Evolutionary conservation across 1,140 invertebrate genomes (phyloP), one percentile per base, ranked within the genome.

Genomic region (Musca vetustissima): DNA sequence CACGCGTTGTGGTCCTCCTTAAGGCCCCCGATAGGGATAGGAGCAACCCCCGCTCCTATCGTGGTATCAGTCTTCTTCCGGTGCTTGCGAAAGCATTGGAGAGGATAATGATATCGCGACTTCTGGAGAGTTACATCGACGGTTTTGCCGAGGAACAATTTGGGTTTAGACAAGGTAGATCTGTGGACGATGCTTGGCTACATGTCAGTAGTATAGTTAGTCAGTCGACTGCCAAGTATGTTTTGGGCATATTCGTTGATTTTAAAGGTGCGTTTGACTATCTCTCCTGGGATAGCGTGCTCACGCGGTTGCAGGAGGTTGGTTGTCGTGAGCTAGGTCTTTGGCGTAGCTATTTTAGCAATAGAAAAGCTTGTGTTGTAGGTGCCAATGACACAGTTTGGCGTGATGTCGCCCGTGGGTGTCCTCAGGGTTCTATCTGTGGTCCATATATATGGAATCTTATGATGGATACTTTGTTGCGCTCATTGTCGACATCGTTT

Each of bases 1-100:
- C 70, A 3, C 64, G 73, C 4, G 73, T 75, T 0, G 47, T 74
- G 4, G 70, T 75, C 1, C 71, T 79, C 22, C 72, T 73, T 2
- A 79, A 79, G 69, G 69, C 67, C 13, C 3, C 36, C 1, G 64
- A 66, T 4, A 43, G 25, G 28, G 6, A 19, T 4, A 59, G n/a
- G n/a, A 47, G 24, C 1, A 19, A 73, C 43, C 43, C 71, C 1
- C 65, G 69, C 15, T 79, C 77, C 0, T 81, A 77, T 43, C 64
- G 79, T 8, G 76, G 76, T 0, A 79, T 79, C 7, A 74, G 75
- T 9, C 66, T 79, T 1, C 68, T 79, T 0, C 68, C 73, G n/a
- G 72, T 74, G 0, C 19, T 77, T 53, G 70, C 74, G 0, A 81
- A 81, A 69, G 32, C 76, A 4, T 55, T 77, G 64, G 74, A 79